Evolutionary conservation across 2,797 vertebrate genomes (phyloP).

Genomic region (Scyliorhinus canicula): DNA sequence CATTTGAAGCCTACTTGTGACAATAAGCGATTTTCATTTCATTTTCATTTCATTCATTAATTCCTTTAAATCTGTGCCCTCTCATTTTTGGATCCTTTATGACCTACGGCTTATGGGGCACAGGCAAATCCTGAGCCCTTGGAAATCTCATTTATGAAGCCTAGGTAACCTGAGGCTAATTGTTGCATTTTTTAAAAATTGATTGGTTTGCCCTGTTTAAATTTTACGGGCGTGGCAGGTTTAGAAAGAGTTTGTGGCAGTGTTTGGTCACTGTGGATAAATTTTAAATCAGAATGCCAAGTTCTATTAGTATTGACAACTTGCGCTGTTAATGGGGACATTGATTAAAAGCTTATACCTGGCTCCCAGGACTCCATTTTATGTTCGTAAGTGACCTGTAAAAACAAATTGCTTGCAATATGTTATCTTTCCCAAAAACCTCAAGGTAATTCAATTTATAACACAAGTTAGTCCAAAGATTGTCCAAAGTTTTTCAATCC

Average conservation of each 20-base stretch:
- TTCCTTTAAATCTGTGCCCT: too few species aligned
- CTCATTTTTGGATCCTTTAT: too few species aligned
- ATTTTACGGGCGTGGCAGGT: neutral
- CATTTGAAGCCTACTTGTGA: too few species aligned
- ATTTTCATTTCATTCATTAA: too few species aligned
- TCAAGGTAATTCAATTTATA: slow-evolving; percentile 17
- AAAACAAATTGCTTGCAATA: neutral
- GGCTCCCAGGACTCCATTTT: neutral
- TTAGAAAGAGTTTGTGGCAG: neutral
- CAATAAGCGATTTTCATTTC: too few species aligned
- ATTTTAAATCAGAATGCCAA: neutral
- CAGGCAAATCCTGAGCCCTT: neutral
- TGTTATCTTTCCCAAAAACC: neutral
- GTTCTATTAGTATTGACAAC: neutral
- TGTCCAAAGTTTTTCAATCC: too few species aligned
- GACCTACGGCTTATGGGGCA: too few species aligned
- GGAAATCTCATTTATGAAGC: neutral
- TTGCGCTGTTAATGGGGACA: neutral
- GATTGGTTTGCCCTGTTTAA: neutral
- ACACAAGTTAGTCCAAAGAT: too few species aligned
- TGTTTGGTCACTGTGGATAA: neutral
- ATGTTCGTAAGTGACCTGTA: neutral
- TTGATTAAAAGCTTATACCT: neutral
- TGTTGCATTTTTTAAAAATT: neutral
- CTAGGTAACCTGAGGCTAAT: neutral